Conservation (phyloP, 2,797 vertebrate species). For the Xiphorhynchus erythropygius region DNA sequence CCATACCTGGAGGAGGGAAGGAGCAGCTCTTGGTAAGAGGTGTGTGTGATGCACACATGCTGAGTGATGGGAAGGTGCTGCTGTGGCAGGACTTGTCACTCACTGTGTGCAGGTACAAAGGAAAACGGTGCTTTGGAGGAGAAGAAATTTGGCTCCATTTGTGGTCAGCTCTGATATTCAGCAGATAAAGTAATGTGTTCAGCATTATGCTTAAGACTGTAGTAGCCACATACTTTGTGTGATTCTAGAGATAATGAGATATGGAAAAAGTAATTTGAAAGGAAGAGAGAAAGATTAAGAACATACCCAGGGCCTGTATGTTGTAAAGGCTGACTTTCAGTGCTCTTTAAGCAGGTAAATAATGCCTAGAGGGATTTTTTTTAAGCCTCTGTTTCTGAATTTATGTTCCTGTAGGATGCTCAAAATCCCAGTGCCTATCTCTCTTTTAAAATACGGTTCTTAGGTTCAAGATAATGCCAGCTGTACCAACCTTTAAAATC, state of each 20-base stretch:
- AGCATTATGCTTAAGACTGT: background rate
- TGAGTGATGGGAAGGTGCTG: conserved; percentile 2
- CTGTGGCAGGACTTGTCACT: conserved; percentile 19
- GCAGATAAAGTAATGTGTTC: background rate
- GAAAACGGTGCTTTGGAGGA: background rate
- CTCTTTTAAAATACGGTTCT: background rate
- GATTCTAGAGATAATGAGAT: background rate
- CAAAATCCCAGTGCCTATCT: background rate
- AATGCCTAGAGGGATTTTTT: background rate
- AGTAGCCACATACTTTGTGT: background rate
- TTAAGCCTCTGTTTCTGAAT: conserved; percentile 4
- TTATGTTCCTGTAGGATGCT: background rate
- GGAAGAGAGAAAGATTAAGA: background rate
- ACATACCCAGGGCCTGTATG: background rate
- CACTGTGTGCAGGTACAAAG: background rate
- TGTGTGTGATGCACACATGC: background rate
- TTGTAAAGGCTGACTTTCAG: conserved; percentile 1
- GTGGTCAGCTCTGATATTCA: background rate
- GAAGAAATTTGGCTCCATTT: background rate
- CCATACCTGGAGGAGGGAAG: background rate
- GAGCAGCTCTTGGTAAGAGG: background rate
- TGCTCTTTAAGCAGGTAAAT: background rate
- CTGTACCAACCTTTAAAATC: background rate
- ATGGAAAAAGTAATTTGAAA: background rate
- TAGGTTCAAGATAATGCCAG: background rate